Percentiles rank a stretch among this genome's conserved stretches.
phyloP scores from a whole-genome alignment of 1,140 invertebrate species.

The Ditylenchus dipsaci region DNA sequence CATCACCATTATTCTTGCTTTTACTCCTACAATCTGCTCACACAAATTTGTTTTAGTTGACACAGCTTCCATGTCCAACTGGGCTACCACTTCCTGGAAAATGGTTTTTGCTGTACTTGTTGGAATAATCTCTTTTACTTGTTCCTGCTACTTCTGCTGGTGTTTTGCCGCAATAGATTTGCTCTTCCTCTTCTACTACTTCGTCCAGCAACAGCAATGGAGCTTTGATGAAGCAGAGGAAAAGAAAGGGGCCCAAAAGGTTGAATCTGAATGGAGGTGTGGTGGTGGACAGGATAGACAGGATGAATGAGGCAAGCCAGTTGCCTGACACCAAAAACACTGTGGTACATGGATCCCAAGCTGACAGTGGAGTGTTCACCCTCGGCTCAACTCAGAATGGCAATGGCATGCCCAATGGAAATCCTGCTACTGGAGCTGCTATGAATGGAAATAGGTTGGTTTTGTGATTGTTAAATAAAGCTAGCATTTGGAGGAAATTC shows the following conservation, averaged over 20 bases:
- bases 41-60: not conserved
- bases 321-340: constrained; percentile 27
- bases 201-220: not conserved
- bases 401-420: not conserved
- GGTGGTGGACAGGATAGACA: constrained; percentile 1
- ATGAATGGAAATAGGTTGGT: not conserved
- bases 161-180: constrained; percentile 5
- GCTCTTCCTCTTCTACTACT: constrained; percentile 1
- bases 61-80: not conserved
- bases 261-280: constrained; percentile 14
- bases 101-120: not conserved
- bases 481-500: not conserved
- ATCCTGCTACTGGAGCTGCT: not conserved
- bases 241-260: constrained; percentile 7
- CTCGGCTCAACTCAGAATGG: constrained; percentile 11
- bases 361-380: constrained; percentile 31
- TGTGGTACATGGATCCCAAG: constrained; percentile 21
- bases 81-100: not conserved
- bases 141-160: constrained; percentile 7
- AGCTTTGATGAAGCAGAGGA: constrained; percentile 5
- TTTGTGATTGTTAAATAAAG: not conserved
- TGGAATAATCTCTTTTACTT: not conserved
- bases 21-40: not conserved
- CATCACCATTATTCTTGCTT: not conserved
- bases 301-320: constrained; percentile 1